These are phyloP conservation scores for Clunio marinus DNA, from an alignment of 2,888 invertebrate genomes.

Conservation along the genomic window DNA sequence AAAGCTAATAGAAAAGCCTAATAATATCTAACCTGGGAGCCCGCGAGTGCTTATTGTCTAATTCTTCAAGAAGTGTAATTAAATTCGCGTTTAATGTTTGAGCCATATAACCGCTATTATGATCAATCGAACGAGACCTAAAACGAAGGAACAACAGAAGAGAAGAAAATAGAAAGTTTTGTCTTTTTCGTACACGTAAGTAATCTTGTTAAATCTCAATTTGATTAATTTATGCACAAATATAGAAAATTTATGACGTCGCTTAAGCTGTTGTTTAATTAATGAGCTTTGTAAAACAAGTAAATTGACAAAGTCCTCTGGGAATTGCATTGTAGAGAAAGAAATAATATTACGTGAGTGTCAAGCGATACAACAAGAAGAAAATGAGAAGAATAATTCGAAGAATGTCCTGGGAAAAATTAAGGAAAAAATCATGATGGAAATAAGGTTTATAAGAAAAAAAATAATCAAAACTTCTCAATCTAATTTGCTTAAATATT, in stretches of 20 bases:
- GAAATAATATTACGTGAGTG: no score
- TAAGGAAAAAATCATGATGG: no score
- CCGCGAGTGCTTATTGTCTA: conserved; percentile 20
- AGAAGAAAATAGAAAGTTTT: conserved; percentile 1
- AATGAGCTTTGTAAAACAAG: conserved; percentile 2
- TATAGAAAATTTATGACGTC: background rate
- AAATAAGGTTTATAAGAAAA: no score
- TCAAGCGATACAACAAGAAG: no score
- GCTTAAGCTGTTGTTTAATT: conserved; percentile 7
- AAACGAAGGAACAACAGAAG: conserved; percentile 2
- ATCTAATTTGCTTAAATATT: no score
- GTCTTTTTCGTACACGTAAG: background rate
- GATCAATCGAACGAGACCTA: conserved; percentile 18
- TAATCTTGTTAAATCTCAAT: conserved; percentile 11
- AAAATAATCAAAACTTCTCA: no score
- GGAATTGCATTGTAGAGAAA: no score
- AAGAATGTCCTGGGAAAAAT: no score
- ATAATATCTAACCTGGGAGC: conserved; percentile 27
- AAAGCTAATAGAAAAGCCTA: no score
- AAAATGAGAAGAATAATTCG: no score
- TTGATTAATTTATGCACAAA: background rate
- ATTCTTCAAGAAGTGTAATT: background rate
- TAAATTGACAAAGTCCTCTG: background rate
- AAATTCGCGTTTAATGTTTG: background rate
- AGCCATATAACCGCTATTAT: conserved; percentile 7